Conservation (phyloP, 2,888 invertebrate species). For the Parochlus steinenii region DNA sequence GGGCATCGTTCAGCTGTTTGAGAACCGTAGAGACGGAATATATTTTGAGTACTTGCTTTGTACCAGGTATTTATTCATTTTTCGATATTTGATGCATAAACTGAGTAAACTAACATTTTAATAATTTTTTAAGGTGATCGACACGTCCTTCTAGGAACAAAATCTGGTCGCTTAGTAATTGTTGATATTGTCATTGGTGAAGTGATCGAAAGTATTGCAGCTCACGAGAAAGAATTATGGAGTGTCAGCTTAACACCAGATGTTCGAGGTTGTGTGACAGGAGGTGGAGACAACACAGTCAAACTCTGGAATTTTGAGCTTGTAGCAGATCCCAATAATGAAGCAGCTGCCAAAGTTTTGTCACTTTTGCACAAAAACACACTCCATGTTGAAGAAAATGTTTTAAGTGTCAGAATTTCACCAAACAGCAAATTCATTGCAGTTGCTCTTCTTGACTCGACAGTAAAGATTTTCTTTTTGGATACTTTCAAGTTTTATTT, state of each 20-base stretch:
- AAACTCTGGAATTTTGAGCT: constrained; percentile 92
- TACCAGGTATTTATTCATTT: constrained; percentile 39
- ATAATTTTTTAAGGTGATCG: constrained; percentile 43
- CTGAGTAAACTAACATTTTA: neutral
- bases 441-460: constrained; percentile 78
- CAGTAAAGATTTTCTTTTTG: constrained; percentile 86
- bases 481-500: constrained; percentile 93
- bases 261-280: constrained; percentile 67
- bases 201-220: constrained; percentile 64
- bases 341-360: constrained; percentile 46
- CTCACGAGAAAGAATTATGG: constrained; percentile 68
- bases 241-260: constrained; percentile 65
- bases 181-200: constrained; percentile 70
- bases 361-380: constrained; percentile 67
- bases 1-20: constrained; percentile 45
- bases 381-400: constrained; percentile 72
- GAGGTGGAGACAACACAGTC: constrained; percentile 76
- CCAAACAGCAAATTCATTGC: constrained; percentile 78
- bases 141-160: constrained; percentile 74
- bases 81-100: too few species aligned
- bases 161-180: constrained; percentile 65
- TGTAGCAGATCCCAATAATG: constrained; percentile 46
- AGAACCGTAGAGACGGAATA: constrained; percentile 50
- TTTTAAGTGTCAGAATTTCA: constrained; percentile 66
- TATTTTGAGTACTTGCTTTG: constrained; percentile 59